Base-by-base conservation (phyloP, 1,140 invertebrate species). In the Platyscapa corneri region DNA sequence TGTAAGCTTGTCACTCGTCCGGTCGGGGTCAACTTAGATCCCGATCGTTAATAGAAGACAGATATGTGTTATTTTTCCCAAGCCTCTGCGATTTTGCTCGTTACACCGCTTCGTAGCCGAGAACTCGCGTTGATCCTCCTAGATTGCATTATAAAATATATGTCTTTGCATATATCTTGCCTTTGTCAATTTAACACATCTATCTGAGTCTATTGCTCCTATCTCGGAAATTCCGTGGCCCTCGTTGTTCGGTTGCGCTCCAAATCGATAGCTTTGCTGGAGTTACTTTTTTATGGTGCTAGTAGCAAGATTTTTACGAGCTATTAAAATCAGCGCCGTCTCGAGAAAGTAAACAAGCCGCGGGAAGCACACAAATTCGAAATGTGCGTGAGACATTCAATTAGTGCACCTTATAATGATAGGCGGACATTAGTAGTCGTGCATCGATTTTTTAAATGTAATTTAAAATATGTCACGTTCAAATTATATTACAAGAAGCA, bases 261-360 rank as follows among this genome's bases (percentile, higher is more conserved):
- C 72, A 3, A 75, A 49, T 75, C 72, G 42, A 75, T 46, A 56
- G 1, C 46, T 12, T 8, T 1, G 5, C 37, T 42, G 6, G 37
- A 37, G 34, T 53, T 18, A 18, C 32, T 30, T 70, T 74, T 82
- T 82, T 74, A 53, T 23, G 67, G 81, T 1, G 70, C 49, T 34
- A 72, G 60, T 74, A 37, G 46, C 49, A 53, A 34, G 5, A 37
- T 23, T 79, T 79, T 74, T 75, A 82, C 18, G 46, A 39, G n/a
- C 16, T 42, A 82, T 82, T 56, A 82, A 70, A 60, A 39, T 60
- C 53, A 23, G 0, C 30, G 30, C 18, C 8, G 23, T 79, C 20
- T 37, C 34, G 1, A 39, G 32, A 64, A 79, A 27, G 10, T 39
- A 64, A 64, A 64, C 18, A 34, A 64, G 53, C 16, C 39, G 10